Evolutionary conservation across 2,113 vertebrate genomes (phyloP).

Genomic region (Leptodactylus fuscus): DNA sequence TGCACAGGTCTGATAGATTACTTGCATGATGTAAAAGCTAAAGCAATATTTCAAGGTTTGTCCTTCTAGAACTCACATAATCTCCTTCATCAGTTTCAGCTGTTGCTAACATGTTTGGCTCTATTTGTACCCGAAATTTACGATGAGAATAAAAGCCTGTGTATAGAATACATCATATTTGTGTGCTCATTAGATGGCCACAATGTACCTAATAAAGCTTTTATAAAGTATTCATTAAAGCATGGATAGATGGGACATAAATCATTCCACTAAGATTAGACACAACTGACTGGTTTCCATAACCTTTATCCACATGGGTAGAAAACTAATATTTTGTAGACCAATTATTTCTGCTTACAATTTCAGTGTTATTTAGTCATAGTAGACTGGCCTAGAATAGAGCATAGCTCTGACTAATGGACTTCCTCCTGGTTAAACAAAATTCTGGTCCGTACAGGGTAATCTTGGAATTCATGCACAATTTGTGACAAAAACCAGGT

Average conservation of each 20-base stretch:
- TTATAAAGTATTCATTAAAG: background rate
- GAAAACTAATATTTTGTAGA: too few species aligned
- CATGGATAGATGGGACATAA: background rate
- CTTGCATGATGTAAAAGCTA: background rate
- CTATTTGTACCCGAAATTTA: background rate
- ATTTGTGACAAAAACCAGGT: too few species aligned
- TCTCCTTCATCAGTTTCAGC: background rate
- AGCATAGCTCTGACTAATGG: too few species aligned
- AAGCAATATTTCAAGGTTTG: too few species aligned
- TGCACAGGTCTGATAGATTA: background rate
- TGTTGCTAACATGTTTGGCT: background rate
- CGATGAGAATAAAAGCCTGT: background rate
- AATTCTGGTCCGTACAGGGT: too few species aligned
- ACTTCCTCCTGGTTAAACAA: too few species aligned
- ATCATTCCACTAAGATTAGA: background rate
- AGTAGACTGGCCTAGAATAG: too few species aligned
- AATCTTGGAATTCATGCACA: too few species aligned
- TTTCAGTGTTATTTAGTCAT: too few species aligned
- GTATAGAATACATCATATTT: background rate
- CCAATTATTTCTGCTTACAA: too few species aligned
- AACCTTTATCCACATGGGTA: too few species aligned
- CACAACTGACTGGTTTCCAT: background rate
- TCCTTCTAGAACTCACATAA: background rate
- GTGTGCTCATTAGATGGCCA: background rate
- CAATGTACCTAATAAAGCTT: background rate